Conservation (phyloP, 1,140 invertebrate species). For the Euwallacea fornicatus region DNA sequence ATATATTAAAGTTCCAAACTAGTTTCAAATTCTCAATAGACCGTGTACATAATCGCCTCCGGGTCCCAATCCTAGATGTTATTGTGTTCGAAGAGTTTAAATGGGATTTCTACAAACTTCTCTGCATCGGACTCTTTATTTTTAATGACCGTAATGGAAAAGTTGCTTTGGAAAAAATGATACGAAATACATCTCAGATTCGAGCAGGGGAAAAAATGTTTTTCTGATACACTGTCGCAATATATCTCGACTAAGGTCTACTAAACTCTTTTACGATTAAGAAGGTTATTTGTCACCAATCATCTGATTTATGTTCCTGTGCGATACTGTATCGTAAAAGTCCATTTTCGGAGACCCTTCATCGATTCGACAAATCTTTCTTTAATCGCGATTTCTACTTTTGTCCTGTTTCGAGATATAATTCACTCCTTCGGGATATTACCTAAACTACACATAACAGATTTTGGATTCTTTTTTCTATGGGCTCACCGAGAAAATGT, state of each 20-base stretch:
- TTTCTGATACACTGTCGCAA: not conserved
- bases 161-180: not conserved
- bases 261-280: conserved; percentile 17
- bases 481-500: no score
- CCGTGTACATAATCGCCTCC: conserved; percentile 9
- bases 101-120: conserved; percentile 6
- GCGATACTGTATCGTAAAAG: conserved; percentile 20
- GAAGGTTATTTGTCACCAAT: conserved; percentile 32
- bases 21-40: conserved; percentile 16
- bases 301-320: conserved; percentile 28
- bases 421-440: no score
- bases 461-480: no score
- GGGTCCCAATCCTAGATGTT: not conserved
- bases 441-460: no score
- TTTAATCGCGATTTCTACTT: conserved; percentile 18
- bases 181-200: not conserved
- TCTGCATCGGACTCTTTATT: not conserved
- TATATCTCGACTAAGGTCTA: conserved; percentile 1
- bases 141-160: conserved; percentile 1
- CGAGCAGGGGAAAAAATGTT: not conserved
- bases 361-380: conserved; percentile 23
- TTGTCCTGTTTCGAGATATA: not conserved
- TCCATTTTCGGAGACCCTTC: conserved; percentile 13
- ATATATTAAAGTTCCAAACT: conserved; percentile 17
- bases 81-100: not conserved